These are phyloP conservation scores for Empis stercorea DNA, from an alignment of 2,888 invertebrate genomes.

Conservation along the genomic window DNA sequence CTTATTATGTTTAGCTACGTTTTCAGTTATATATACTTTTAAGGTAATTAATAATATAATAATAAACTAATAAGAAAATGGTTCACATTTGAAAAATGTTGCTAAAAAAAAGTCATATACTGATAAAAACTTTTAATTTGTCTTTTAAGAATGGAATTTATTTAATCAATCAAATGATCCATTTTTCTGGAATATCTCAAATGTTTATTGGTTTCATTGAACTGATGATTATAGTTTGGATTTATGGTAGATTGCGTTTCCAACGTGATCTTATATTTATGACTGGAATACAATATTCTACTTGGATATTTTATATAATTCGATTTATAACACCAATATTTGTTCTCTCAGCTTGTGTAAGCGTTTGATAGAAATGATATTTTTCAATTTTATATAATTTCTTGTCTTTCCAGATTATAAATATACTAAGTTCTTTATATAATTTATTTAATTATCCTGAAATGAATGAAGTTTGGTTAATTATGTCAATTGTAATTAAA, in stretches of 20 bases:
- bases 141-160: not conserved
- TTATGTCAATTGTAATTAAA: conserved; percentile 15
- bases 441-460: no score
- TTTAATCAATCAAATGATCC: not conserved
- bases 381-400: not conserved
- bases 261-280: conserved; percentile 13
- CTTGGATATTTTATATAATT: conserved; percentile 11
- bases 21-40: conserved; percentile 14
- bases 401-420: no score
- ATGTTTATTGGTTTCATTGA: conserved; percentile 55
- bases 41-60: no score
- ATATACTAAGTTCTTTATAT: no score
- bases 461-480: no score
- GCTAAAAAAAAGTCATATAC: no score
- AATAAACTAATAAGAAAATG: no score
- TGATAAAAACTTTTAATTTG: not conserved
- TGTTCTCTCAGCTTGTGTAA: conserved; percentile 26
- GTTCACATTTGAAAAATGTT: no score
- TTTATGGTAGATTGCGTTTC: conserved; percentile 13
- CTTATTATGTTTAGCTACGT: conserved; percentile 14
- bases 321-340: conserved; percentile 68
- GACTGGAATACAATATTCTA: conserved; percentile 5
- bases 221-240: conserved; percentile 11
- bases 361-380: not conserved
- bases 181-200: conserved; percentile 38